Base-by-base conservation (phyloP, 2,113 vertebrate genomes). In the Cheilinus undulatus region DNA sequence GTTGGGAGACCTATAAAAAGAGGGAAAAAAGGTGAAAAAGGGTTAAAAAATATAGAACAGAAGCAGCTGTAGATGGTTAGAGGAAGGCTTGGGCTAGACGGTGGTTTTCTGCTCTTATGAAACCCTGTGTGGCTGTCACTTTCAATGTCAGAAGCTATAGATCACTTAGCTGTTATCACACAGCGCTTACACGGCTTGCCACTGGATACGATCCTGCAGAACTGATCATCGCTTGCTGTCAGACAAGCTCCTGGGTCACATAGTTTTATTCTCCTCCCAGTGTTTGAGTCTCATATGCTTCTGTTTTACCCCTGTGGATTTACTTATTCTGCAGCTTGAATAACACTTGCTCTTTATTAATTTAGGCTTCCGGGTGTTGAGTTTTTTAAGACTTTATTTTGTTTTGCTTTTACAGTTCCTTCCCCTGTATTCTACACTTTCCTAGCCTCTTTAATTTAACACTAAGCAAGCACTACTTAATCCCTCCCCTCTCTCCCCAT, bases 131-230 rank as follows among this genome's bases (percentile, higher is more conserved):
- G 69, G 19, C 83, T 86, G 81, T 89, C 74, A 45, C 66, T 75
- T 80, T 45, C 52, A 51, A 88, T 90, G 79, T 88, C 73, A 56
- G 65, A 69, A 60, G 64, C 67, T 62, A 78, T 88, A 81, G 69
- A 90, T 89, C 88, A 84, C 66, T 85, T 72, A 72, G 69, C 72
- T 53, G 74, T 78, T 83, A 86, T 73, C 74, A 79, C 79, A 80
- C 59, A 23, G 50, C 11, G 54, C 73, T 86, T 69, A 82, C 60
- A 62, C 52, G 1, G 20, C 50, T 80, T 45, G 64, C 66, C 63
- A 52, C 65, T 56, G 73, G 69, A 77, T 82, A 62, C 56, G 57
- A 72, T 68, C 49, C 51, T 40, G 50, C 17, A 50, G 61, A 50
- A 71, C 58, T 1, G 48, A 73, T 78, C 32, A 57, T 49, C 51